Percentiles rank a stretch among this genome's conserved stretches.
Conservation (phyloP, 2,797 vertebrate genomes). For the Pipistrellus kuhlii region DNA sequence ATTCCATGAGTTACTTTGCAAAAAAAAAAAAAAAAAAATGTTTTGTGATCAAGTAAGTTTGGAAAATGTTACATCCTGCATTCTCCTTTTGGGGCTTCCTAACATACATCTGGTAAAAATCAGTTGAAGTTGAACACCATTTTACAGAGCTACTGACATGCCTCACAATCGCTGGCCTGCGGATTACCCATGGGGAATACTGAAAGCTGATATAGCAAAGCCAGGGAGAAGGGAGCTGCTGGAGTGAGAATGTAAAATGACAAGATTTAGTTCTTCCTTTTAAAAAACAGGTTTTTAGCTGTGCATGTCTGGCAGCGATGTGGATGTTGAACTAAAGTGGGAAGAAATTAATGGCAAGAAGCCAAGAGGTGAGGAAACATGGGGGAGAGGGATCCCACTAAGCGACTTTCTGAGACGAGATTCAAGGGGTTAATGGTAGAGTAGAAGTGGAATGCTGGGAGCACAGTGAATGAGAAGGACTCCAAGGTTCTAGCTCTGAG, state of each 20-base stretch:
- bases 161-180: neutral
- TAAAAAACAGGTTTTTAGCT: neutral
- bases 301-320: neutral
- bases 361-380: neutral
- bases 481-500: neutral
- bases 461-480: neutral
- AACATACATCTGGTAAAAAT: neutral
- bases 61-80: neutral
- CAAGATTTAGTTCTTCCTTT: neutral
- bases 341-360: conserved; percentile 33
- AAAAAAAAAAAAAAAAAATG: neutral
- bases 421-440: neutral
- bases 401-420: neutral
- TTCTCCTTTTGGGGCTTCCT: neutral
- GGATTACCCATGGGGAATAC: neutral
- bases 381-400: neutral
- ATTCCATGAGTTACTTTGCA: neutral
- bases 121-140: neutral
- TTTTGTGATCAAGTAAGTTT: neutral
- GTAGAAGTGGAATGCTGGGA: neutral
- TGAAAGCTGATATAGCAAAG: neutral
- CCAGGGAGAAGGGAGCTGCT: neutral
- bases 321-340: neutral
- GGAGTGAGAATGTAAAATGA: neutral
- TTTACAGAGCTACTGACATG: neutral